Base-by-base conservation (phyloP, 1,140 invertebrate species). In the Globodera ellingtonae region DNA sequence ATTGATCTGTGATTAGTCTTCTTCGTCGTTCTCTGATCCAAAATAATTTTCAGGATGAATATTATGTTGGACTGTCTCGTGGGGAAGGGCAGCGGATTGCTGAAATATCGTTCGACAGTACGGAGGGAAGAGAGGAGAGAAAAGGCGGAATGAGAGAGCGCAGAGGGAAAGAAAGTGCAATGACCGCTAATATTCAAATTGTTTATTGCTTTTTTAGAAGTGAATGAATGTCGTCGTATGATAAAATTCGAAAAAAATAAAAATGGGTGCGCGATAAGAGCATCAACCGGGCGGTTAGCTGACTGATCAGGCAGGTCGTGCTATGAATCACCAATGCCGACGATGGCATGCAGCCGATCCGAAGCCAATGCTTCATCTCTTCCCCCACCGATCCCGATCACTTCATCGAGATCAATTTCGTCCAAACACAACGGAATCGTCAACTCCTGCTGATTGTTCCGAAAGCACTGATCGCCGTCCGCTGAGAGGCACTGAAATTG, bases 381-480 rank as follows among this genome's bases (percentile, higher is more conserved):
- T 62, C 56, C 5, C 21, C 56, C 18, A 7, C 10, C 10, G 10
- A 52, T 52, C 50, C 56, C 56, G 56, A 62, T 62, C 56, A 62
- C 15, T 18, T 62, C 56, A 18, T 62, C 56, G 1, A 70, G 67
- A 18, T 70, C 67, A 10, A 70, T 70, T 70, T 70, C 67, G n/a
- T 70, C 67, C 35, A 70, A 47, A 70, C 67, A 70, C 21, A 70
- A 47, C 5, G 67, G 67, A 10, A 35, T 35, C 24, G 18, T 6
- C 18, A 47, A 47, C 35, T 70, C 9, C 4, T 35, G 24, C 1
- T 35, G 1, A 95, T 4, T 95, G 97, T 35, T 3, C 7, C 4
- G 35, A 35, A 35, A 35, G 35, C 35, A 35, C 35, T 35, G 35
- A 35, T 35, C 35, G 35, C 1, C 35, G 35, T 35, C 35, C 35